A percentile compares a stretch with the other conserved stretches of the same genome.
These are phyloP conservation scores for Silurus glanis DNA, from an alignment of 2,113 vertebrate genomes.

Conservation along the genomic window DNA sequence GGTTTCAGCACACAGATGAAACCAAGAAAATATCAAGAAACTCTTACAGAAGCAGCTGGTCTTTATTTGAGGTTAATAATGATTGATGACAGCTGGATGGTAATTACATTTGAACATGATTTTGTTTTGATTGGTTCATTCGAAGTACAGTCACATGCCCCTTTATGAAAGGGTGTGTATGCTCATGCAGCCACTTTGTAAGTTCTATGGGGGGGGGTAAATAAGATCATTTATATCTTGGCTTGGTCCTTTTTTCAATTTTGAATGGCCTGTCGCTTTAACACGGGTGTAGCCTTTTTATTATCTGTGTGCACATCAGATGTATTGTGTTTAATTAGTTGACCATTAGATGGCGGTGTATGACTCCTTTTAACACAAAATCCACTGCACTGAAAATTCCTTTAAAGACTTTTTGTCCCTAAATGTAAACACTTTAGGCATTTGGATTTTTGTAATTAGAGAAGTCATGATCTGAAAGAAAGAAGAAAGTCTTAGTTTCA, in stretches of 20 bases:
- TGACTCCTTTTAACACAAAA: neutral
- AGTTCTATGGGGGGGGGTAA: neutral
- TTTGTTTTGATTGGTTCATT: neutral
- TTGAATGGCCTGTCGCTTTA: neutral
- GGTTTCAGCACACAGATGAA: too few species aligned
- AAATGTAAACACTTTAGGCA: neutral
- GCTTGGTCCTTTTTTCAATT: neutral
- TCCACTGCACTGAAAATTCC: neutral
- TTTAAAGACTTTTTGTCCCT: too few species aligned
- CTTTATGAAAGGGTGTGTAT: neutral
- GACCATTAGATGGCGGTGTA: constrained; percentile 36
- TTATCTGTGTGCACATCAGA: neutral
- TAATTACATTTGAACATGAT: neutral
- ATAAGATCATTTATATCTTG: neutral
- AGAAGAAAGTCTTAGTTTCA: neutral
- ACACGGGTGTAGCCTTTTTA: neutral
- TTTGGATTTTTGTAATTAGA: neutral
- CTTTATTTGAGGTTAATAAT: too few species aligned
- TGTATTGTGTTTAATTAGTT: neutral
- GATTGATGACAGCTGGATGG: too few species aligned
- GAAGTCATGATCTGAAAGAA: neutral
- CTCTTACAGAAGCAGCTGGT: too few species aligned
- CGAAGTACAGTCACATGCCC: neutral
- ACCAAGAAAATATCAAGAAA: too few species aligned
- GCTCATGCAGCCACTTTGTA: neutral